Evolutionary conservation across 2,113 vertebrate species (phyloP).

Genomic region (Pipra filicauda): DNA sequence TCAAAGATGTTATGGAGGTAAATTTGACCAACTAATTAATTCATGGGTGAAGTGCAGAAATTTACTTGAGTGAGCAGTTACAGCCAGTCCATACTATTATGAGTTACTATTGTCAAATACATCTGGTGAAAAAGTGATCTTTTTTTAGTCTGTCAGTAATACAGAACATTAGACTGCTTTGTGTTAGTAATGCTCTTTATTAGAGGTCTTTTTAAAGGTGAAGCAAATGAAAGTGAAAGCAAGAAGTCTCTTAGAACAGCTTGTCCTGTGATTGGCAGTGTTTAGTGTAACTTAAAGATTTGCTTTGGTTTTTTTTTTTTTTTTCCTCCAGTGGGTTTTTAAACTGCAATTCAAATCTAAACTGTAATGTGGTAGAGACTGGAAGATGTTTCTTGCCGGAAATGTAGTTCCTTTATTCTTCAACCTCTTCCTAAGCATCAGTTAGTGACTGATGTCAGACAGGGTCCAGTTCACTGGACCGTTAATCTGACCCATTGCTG

Average conservation of each 20-base stretch:
- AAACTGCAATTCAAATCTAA: background rate
- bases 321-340: background rate
- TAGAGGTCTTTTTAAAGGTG: background rate
- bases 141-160: background rate
- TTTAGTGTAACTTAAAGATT: background rate
- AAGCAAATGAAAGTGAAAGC: background rate
- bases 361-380: background rate
- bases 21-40: background rate
- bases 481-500: background rate
- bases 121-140: background rate
- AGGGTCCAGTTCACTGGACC: background rate
- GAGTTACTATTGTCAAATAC: background rate
- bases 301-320: background rate
- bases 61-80: background rate
- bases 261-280: background rate
- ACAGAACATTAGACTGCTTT: background rate
- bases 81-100: background rate
- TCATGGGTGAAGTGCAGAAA: background rate
- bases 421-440: background rate
- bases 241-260: background rate
- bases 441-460: background rate
- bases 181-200: background rate
- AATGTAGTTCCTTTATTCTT: background rate
- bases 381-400: background rate
- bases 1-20: slow-evolving; percentile 98